Evolutionary conservation across 2,113 vertebrate genomes (phyloP).

Genomic region (Meles meles): DNA sequence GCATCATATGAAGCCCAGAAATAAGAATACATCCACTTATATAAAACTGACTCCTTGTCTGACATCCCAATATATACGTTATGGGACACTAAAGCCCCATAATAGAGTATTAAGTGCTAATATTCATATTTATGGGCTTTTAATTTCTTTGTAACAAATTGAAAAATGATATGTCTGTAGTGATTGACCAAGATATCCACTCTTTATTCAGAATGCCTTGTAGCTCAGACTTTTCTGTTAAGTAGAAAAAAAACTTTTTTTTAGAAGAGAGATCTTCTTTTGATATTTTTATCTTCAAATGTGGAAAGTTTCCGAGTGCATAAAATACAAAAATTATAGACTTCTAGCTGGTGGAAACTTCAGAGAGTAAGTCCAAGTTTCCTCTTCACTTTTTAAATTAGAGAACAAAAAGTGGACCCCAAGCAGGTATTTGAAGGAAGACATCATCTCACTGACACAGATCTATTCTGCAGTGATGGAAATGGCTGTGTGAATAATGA

Average conservation of each 20-base stretch:
- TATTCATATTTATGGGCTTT: not conserved
- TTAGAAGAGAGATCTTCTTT: not conserved
- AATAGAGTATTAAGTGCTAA: conserved; percentile 21
- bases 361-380: not conserved
- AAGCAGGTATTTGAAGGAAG: not conserved
- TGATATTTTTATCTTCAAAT: conserved; percentile 31
- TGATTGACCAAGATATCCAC: not conserved
- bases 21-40: not conserved
- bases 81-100: not conserved
- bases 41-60: not conserved
- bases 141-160: not conserved
- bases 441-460: not conserved
- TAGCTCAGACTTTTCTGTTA: conserved; percentile 10
- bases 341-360: not conserved
- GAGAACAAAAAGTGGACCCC: not conserved
- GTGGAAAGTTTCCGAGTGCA: not conserved
- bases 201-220: not conserved
- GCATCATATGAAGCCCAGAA: not conserved
- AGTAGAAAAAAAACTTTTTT: not conserved
- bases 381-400: not conserved
- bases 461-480: not conserved
- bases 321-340: not conserved
- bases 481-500: not conserved
- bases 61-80: not conserved
- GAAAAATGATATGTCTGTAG: conserved; percentile 13